These are phyloP conservation scores for Chionodraco myersi DNA, from an alignment of 2,113 vertebrate species.

Conservation along the genomic window DNA sequence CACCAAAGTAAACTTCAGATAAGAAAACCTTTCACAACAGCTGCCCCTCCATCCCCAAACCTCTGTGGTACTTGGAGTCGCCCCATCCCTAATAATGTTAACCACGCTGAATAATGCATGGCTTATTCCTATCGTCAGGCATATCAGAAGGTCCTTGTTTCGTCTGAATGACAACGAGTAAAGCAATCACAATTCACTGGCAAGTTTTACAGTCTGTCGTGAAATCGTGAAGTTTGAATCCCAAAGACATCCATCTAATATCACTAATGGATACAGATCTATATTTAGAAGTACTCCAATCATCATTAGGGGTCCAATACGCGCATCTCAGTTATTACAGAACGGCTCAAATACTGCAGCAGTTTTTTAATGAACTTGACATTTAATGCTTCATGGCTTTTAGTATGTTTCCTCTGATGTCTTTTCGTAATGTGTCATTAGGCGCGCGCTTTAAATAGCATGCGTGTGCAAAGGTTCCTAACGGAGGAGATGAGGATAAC, in stretches of 20 bases:
- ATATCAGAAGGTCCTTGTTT: neutral
- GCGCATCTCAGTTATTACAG: slow-evolving; percentile 35
- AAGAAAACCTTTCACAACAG: slow-evolving; percentile 57
- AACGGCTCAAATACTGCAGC: slow-evolving; percentile 46
- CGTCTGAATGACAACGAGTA: slow-evolving; percentile 13
- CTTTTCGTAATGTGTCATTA: slow-evolving; percentile 68
- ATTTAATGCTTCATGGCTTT: slow-evolving; percentile 68
- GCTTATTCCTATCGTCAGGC: slow-evolving; percentile 9
- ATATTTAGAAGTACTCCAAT: slow-evolving; percentile 40
- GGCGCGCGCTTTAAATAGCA: slow-evolving; percentile 56
- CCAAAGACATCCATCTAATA: neutral
- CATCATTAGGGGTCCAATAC: slow-evolving; percentile 42
- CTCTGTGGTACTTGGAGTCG: slow-evolving; percentile 27
- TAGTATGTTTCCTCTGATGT: slow-evolving; percentile 60
- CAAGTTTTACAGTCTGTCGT: neutral
- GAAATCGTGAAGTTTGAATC: neutral
- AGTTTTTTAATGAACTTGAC: slow-evolving; percentile 74
- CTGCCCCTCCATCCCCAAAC: slow-evolving; percentile 18
- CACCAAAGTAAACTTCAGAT: slow-evolving; percentile 60
- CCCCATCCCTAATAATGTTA: slow-evolving; percentile 44
- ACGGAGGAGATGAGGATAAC: slow-evolving; percentile 55
- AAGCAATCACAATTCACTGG: slow-evolving; percentile 6
- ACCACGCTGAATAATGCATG: slow-evolving; percentile 63
- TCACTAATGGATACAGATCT: neutral
- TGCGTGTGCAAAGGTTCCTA: slow-evolving; percentile 47